Conservation (phyloP, 2,888 invertebrate genomes). For the Cynaeus angustus region DNA sequence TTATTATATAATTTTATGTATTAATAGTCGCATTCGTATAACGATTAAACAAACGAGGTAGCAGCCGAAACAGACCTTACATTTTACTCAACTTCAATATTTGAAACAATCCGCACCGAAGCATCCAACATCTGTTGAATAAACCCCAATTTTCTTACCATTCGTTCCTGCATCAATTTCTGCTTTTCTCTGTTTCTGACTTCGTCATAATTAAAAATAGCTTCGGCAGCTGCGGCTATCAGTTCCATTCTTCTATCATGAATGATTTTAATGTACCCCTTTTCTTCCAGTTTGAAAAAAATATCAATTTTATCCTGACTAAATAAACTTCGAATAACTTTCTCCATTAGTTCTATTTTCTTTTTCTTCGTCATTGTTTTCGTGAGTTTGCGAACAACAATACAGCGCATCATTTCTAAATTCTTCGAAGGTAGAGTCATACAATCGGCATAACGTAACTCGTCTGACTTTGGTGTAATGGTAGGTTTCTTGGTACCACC, state of each 20-base stretch:
- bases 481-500: neutral
- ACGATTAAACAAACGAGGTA: too few relatives aligned
- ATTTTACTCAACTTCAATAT: neutral
- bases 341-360: neutral
- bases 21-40: too few relatives aligned
- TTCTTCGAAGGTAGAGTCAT: neutral
- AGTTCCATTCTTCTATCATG: neutral
- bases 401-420: neutral
- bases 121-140: neutral
- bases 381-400: neutral
- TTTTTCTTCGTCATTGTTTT: neutral
- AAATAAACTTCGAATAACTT: neutral
- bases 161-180: neutral
- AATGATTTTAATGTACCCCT: neutral
- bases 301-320: neutral
- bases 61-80: too few relatives aligned
- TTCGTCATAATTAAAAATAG: neutral
- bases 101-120: neutral
- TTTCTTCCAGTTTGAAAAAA: neutral
- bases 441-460: slow-evolving; percentile 6
- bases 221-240: neutral
- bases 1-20: too few relatives aligned
- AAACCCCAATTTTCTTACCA: neutral
- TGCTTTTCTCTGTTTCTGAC: neutral
- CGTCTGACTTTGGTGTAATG: slow-evolving; percentile 5